phyloP scores from a whole-genome alignment of 2,113 vertebrate species.

The Dolichallabes microphthalmus region DNA sequence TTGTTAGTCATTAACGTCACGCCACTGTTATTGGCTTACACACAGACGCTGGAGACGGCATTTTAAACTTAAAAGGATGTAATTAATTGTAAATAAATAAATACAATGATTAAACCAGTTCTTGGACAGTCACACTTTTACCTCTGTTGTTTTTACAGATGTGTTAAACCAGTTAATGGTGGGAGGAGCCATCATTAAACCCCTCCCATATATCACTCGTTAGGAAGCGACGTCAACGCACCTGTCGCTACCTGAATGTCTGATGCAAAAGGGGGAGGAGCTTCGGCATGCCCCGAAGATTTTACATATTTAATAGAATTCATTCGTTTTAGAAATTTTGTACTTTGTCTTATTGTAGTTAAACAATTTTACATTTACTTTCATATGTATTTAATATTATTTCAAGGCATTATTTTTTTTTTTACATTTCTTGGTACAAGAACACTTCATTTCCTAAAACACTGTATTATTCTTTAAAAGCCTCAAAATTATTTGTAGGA shows the following conservation, averaged over 20 bases:
- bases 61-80: neutral
- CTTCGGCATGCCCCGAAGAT: conserved; percentile 81
- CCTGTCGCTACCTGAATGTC: conserved; percentile 88
- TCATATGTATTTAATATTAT: neutral
- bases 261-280: conserved; percentile 92
- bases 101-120: neutral
- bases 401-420: neutral
- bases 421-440: neutral
- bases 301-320: neutral
- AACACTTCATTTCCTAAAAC: neutral
- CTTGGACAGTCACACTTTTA: neutral
- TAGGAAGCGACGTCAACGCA: conserved; percentile 96
- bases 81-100: neutral
- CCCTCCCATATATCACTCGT: conserved; percentile 87
- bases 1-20: neutral
- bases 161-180: conserved; percentile 76
- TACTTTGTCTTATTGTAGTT: neutral
- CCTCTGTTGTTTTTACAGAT: conserved; percentile 71
- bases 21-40: neutral
- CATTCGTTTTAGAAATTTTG: neutral
- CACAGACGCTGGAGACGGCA: neutral
- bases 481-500: neutral
- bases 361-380: neutral
- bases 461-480: neutral
- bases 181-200: conserved; percentile 63